phyloP scores from a whole-genome alignment of 92 coral and sea anemone genomes.

The Virgularia gustaviana region DNA sequence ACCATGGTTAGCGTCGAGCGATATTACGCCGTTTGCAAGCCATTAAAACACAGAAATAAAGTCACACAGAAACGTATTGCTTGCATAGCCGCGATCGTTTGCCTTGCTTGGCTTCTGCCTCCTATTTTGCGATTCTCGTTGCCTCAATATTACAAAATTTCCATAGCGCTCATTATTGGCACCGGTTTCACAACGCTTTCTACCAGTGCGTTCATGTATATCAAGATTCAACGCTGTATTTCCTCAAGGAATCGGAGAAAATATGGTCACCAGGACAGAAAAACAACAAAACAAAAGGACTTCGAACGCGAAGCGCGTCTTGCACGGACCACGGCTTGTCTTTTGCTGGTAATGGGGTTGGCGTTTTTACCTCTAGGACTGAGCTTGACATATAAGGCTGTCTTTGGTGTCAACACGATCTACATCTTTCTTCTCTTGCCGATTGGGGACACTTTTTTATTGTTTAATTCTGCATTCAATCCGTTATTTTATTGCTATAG shows the following conservation, averaged over 20 bases:
- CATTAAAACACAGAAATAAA: slow-evolving; percentile 32
- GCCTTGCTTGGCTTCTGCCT: slow-evolving; percentile 22
- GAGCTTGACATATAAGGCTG: slow-evolving; percentile 25
- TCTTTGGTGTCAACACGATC: slow-evolving; percentile 31
- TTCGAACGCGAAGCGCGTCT: slow-evolving; percentile 23
- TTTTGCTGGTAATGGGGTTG: slow-evolving; percentile 25
- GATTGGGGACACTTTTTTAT: slow-evolving; percentile 43
- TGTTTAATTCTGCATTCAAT: slow-evolving; percentile 41
- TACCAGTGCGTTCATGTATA: slow-evolving; percentile 20
- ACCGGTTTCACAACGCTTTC: slow-evolving; percentile 16
- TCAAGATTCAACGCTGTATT: slow-evolving; percentile 25
- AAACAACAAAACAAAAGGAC: neutral
- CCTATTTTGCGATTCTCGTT: slow-evolving; percentile 31
- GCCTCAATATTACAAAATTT: neutral
- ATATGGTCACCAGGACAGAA: neutral
- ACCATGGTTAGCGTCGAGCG: slow-evolving; percentile 54
- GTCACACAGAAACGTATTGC: slow-evolving; percentile 42
- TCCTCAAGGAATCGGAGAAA: neutral
- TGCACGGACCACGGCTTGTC: slow-evolving; percentile 28
- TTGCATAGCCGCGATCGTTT: slow-evolving; percentile 7
- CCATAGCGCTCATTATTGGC: slow-evolving; percentile 16
- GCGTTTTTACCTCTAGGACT: slow-evolving; percentile 35
- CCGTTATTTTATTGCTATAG: slow-evolving; percentile 49
- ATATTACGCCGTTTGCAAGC: slow-evolving; percentile 40
- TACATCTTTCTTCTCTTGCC: slow-evolving; percentile 34